A percentile compares a stretch with the other conserved stretches of the same genome.
Evolutionary conservation across 2,797 vertebrate genomes (phyloP).

Genomic region (Rhinogobio ventralis): DNA sequence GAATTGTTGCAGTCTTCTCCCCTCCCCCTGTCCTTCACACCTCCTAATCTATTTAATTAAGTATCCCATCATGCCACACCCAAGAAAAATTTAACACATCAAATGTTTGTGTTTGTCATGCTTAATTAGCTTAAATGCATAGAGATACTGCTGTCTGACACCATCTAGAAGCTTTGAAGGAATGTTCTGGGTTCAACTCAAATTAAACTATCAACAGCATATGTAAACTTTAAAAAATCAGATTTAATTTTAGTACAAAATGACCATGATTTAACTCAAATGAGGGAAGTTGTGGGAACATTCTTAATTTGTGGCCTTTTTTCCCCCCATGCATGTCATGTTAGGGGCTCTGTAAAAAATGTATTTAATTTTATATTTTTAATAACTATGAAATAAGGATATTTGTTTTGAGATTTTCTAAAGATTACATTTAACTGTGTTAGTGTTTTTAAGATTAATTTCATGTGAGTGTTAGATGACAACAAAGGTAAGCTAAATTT

Average conservation of each 20-base stretch:
- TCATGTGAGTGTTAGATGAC: neutral
- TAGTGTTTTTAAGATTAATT: neutral
- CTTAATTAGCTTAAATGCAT: neutral
- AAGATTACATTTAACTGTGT: neutral
- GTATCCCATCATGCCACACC: slow-evolving; percentile 18
- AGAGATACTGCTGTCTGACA: neutral
- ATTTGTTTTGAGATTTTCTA: neutral
- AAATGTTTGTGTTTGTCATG: neutral
- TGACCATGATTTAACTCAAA: neutral
- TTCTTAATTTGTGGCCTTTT: neutral
- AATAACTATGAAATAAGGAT: neutral
- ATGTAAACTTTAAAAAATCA: too few species aligned
- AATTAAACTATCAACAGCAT: neutral
- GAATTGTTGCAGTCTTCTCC: slow-evolving; percentile 49
- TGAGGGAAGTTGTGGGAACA: neutral
- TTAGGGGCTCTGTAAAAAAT: too few species aligned
- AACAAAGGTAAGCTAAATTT: neutral
- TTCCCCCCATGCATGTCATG: too few species aligned
- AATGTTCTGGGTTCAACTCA: neutral
- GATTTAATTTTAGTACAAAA: neutral
- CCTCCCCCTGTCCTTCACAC: slow-evolving; percentile 34
- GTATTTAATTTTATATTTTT: too few species aligned
- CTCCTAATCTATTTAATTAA: slow-evolving; percentile 48
- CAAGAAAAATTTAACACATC: neutral
- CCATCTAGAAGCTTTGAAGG: neutral